These are phyloP conservation scores for Ochropleura leucogaster DNA, from an alignment of 2,888 invertebrate species.

Conservation along the genomic window DNA sequence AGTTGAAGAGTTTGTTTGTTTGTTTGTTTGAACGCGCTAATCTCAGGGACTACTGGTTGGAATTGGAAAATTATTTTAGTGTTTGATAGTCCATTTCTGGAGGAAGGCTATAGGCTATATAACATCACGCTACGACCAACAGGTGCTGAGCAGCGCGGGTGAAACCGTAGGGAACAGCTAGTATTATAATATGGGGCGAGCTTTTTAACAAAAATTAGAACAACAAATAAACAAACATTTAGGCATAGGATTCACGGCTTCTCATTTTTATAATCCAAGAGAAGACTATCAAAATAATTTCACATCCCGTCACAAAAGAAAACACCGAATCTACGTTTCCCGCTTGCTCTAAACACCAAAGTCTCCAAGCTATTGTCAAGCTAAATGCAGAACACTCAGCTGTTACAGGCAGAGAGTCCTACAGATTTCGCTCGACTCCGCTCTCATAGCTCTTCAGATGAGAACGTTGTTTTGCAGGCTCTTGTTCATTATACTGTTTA, in stretches of 20 bases:
- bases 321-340: not conserved
- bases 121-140: no score
- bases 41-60: no score
- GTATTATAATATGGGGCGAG: no score
- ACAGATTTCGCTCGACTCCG: conserved; percentile 14
- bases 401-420: conserved; percentile 25
- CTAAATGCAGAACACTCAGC: conserved; percentile 45
- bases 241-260: not conserved
- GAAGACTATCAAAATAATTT: not conserved
- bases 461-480: conserved; percentile 24
- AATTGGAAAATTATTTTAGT: no score
- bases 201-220: no score
- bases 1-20: no score
- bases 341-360: conserved; percentile 3
- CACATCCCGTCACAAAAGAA: not conserved
- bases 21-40: no score
- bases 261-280: not conserved
- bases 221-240: no score
- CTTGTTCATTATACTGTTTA: conserved; percentile 22
- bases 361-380: conserved; percentile 12
- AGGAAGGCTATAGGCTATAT: no score
- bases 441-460: conserved; percentile 35
- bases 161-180: no score
- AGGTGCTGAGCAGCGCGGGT: no score
- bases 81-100: no score